phyloP scores from a whole-genome alignment of 2,113 vertebrate species.

The Saguinus midas region DNA sequence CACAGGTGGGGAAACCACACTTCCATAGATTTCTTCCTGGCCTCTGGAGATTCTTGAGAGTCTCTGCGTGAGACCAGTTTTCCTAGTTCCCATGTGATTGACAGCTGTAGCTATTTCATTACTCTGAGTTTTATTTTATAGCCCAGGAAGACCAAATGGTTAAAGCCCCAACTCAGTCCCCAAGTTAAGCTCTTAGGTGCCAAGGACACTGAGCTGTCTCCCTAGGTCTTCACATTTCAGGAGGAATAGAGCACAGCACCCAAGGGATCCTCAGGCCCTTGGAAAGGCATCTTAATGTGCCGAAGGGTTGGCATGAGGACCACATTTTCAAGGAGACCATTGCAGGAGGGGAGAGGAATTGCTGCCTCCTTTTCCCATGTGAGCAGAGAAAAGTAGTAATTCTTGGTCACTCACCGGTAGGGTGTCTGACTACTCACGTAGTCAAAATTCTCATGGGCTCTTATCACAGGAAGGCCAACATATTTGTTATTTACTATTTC shows the following conservation, averaged over 20 bases:
- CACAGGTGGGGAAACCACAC: too few species aligned
- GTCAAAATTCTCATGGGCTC: neutral
- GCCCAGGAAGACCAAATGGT: too few species aligned
- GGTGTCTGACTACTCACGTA: neutral
- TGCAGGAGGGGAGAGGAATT: neutral
- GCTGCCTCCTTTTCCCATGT: neutral
- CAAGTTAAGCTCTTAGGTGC: neutral
- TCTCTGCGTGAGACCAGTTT: neutral
- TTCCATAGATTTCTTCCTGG: too few species aligned
- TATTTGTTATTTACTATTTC: neutral
- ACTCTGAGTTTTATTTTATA: neutral
- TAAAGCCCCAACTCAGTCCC: neutral
- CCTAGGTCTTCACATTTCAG: neutral
- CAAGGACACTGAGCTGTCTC: too few species aligned
- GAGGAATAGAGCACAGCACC: neutral
- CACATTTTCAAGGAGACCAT: neutral
- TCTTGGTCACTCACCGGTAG: neutral
- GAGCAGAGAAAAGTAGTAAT: neutral
- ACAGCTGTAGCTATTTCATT: neutral
- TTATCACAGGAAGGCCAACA: neutral
- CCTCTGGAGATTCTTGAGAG: neutral
- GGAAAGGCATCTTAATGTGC: neutral
- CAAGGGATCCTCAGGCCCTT: neutral
- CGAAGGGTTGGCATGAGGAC: neutral
- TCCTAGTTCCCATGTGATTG: neutral